Evolutionary conservation across 2,888 invertebrate genomes (phyloP).

Genomic region (Phortica okadai): DNA sequence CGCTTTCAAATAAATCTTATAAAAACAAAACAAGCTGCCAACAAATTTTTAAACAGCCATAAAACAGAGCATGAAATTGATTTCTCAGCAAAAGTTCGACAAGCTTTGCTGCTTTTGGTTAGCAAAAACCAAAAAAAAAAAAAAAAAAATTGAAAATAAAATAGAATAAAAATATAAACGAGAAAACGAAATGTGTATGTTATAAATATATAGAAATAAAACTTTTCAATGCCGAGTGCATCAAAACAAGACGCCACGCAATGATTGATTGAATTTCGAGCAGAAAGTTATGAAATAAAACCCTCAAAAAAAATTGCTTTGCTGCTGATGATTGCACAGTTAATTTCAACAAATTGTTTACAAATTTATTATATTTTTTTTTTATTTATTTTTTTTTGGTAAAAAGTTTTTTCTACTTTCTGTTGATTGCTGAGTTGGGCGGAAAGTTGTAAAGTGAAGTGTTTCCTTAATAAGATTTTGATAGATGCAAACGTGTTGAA

Average conservation of each 20-base stretch:
- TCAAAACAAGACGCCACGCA: background rate
- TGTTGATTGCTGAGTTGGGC: constrained; percentile 52
- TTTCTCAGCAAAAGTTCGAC: background rate
- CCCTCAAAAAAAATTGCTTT: background rate
- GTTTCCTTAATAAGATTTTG: constrained; percentile 5
- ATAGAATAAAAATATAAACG: background rate
- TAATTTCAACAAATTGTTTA: constrained; percentile 20
- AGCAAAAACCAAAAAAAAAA: background rate
- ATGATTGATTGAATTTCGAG: constrained; percentile 27
- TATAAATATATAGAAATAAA: constrained; percentile 15
- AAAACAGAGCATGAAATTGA: background rate
- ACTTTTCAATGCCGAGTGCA: constrained; percentile 12
- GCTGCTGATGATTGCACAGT: constrained; percentile 14
- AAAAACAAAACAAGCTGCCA: background rate
- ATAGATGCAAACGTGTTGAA: background rate
- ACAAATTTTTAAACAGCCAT: background rate
- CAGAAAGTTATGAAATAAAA: constrained; percentile 12
- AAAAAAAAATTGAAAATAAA: too few species aligned
- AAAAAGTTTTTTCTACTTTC: background rate
- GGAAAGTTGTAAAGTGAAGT: constrained; percentile 26
- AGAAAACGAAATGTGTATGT: background rate
- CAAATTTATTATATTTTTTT: constrained; percentile 14
- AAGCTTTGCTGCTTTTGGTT: background rate
- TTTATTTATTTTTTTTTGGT: constrained; percentile 33
- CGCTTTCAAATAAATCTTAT: constrained; percentile 12